These are phyloP conservation scores for Smithornis capensis DNA, from an alignment of 2,113 vertebrate species.

Conservation along the genomic window DNA sequence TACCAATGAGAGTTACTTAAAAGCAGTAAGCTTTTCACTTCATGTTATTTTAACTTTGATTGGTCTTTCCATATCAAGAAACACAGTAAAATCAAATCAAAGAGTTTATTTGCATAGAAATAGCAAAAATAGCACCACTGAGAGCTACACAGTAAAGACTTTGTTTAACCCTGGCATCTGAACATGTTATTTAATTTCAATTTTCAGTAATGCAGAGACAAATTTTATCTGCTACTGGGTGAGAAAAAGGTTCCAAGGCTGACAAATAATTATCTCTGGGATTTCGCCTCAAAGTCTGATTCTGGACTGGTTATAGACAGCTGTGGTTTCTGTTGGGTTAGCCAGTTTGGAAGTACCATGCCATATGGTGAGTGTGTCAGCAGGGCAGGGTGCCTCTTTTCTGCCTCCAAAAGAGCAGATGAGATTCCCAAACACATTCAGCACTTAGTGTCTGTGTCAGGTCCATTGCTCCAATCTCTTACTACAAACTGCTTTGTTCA, in stretches of 20 bases:
- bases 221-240: neutral
- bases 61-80: neutral
- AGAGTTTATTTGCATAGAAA: conserved; percentile 50
- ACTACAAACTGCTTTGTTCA: neutral
- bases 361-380: neutral
- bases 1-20: neutral
- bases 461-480: neutral
- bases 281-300: neutral
- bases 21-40: neutral
- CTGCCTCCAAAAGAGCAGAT: neutral
- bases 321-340: neutral
- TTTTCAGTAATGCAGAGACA: neutral
- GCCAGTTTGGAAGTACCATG: neutral
- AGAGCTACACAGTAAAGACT: conserved; percentile 10
- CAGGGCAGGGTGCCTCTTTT: neutral
- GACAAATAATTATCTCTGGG: neutral
- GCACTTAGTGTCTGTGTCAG: neutral
- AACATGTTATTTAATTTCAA: neutral
- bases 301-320: neutral
- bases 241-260: neutral
- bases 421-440: neutral
- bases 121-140: conserved; percentile 34
- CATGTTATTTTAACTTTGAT: neutral
- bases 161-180: neutral
- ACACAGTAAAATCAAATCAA: conserved; percentile 38